Percentiles rank a stretch among this genome's conserved stretches.
Evolutionary conservation across 2,888 invertebrate species (phyloP).

Genomic region (Phragmatobia fuliginosa): DNA sequence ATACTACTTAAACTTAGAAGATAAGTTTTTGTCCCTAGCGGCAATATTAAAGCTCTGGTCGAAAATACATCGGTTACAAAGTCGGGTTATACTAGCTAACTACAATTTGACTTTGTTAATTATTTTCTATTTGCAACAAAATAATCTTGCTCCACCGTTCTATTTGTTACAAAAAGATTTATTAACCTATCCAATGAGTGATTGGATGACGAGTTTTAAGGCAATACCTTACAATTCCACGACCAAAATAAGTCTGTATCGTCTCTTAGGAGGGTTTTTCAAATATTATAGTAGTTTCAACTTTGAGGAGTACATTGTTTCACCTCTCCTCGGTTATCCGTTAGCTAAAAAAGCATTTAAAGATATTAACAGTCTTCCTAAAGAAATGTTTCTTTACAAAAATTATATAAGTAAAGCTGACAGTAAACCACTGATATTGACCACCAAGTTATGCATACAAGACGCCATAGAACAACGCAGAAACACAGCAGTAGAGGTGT

Average conservation of each 20-base stretch:
- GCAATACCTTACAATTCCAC: constrained; percentile 2
- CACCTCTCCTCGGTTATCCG: constrained; percentile 49
- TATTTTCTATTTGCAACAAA: constrained; percentile 51
- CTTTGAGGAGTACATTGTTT: constrained; percentile 37
- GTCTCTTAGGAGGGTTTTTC: constrained; percentile 44
- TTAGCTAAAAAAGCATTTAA: constrained; percentile 18
- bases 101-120: constrained; percentile 29
- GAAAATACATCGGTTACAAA: constrained; percentile 13
- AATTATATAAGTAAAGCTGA: constrained; percentile 4
- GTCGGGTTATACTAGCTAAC: constrained; percentile 10
- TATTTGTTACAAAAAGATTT: constrained; percentile 17
- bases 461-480: constrained; percentile 21
- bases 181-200: not conserved
- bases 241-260: constrained; percentile 21
- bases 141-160: constrained; percentile 19
- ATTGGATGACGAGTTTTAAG: constrained; percentile 20
- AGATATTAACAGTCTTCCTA: constrained; percentile 22
- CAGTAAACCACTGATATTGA: constrained; percentile 10
- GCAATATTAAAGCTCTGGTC: constrained; percentile 26
- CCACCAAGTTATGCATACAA: constrained; percentile 19
- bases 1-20: not conserved
- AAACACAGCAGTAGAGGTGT: constrained; percentile 16
- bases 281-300: constrained; percentile 44
- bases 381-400: constrained; percentile 27
- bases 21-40: not conserved